Evolutionary conservation across 2,888 invertebrate species (phyloP).

Genomic region (Meteorus colon): DNA sequence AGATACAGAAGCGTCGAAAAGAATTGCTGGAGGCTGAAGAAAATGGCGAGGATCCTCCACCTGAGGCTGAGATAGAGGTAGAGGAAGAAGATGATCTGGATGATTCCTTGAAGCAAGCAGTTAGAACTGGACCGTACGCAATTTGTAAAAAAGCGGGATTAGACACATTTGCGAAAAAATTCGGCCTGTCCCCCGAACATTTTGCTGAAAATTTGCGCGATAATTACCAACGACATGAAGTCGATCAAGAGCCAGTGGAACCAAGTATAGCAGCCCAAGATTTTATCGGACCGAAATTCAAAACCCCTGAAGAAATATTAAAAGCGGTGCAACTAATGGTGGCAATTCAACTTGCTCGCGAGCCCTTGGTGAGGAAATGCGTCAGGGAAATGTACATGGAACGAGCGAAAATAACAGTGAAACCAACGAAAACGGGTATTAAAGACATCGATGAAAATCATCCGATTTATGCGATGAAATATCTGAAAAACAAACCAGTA

Average conservation of each 20-base stretch:
- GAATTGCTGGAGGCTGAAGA: constrained; percentile 79
- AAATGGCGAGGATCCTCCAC: constrained; percentile 78
- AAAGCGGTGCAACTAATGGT: constrained; percentile 96
- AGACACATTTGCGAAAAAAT: constrained; percentile 89
- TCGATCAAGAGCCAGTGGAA: constrained; percentile 92
- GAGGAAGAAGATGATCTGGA: constrained; percentile 74
- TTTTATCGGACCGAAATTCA: constrained; percentile 72
- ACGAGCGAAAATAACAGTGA: constrained; percentile 86
- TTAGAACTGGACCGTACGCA: constrained; percentile 90
- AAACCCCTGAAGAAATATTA: constrained; percentile 85
- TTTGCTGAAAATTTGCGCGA: constrained; percentile 97
- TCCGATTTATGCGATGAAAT: constrained; percentile 89
- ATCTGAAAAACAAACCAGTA: constrained; percentile 93
- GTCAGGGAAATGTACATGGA: constrained; percentile 92
- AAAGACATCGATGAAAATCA: constrained; percentile 98
- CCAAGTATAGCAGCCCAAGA: constrained; percentile 89
- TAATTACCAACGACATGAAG: constrained; percentile 95
- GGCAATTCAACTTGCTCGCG: constrained; percentile 92
- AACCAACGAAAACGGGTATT: constrained; percentile 91
- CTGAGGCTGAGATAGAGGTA: constrained; percentile 76
- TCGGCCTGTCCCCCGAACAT: constrained; percentile 94
- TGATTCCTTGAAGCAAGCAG: constrained; percentile 87
- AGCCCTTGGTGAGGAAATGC: constrained; percentile 90
- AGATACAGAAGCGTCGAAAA: constrained; percentile 72
- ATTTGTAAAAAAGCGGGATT: constrained; percentile 91